Conservation (phyloP, 2,797 vertebrate genomes). For the Coreius guichenoti region DNA sequence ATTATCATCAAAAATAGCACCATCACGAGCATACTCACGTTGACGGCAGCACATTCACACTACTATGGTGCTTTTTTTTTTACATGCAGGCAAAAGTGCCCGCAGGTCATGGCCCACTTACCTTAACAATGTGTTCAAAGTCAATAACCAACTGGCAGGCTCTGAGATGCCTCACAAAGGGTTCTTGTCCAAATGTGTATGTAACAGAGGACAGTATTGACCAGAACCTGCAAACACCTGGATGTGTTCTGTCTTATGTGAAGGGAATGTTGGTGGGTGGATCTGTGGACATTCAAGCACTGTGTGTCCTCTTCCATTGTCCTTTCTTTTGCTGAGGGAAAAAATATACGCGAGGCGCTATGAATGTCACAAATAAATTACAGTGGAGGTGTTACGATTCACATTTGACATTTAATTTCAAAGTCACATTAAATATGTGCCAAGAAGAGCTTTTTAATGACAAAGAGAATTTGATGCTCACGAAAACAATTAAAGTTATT, state of each 20-base stretch:
- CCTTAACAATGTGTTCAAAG: conserved; percentile 39
- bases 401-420: conserved; percentile 10
- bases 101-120: conserved; percentile 49
- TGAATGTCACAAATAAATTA: conserved; percentile 10
- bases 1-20: background rate
- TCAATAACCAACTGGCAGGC: conserved; percentile 26
- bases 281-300: background rate
- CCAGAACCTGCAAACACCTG: conserved; percentile 5
- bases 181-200: background rate
- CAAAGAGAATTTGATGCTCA: background rate
- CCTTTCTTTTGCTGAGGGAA: background rate
- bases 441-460: background rate
- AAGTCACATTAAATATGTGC: background rate
- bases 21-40: background rate
- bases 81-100: conserved; percentile 25
- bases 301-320: background rate
- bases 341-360: background rate
- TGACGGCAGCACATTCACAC: background rate
- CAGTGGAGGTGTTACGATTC: background rate
- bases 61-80: background rate
- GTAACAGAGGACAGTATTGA: background rate
- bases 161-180: background rate
- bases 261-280: background rate
- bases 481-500: background rate
- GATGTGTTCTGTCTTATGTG: background rate